A percentile compares a stretch with the other conserved stretches of the same genome.
Conservation (phyloP, 1,140 invertebrate genomes). For the Euglossa dilemma region DNA sequence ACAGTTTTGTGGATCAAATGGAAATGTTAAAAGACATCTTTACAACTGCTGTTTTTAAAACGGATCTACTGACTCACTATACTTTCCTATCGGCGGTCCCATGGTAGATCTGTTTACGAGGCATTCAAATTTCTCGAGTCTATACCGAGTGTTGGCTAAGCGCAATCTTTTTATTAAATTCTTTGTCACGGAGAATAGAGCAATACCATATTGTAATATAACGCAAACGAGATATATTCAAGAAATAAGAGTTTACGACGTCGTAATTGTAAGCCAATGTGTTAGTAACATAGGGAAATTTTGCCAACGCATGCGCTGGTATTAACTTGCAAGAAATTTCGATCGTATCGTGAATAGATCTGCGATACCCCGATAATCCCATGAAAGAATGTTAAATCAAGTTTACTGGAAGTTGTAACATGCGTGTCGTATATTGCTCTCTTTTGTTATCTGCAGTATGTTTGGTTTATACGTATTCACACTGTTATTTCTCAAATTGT, state of each 20-base stretch:
- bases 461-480: background rate
- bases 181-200: background rate
- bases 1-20: conserved; percentile 72
- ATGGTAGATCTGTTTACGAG: conserved; percentile 56
- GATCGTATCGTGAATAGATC: conserved; percentile 67
- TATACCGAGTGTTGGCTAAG: conserved; percentile 10
- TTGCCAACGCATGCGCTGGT: background rate
- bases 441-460: conserved; percentile 35
- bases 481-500: conserved; percentile 17
- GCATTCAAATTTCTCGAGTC: conserved; percentile 34
- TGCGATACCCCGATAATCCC: conserved; percentile 72
- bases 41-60: conserved; percentile 59
- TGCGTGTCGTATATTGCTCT: conserved; percentile 51
- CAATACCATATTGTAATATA: background rate
- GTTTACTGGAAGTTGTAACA: conserved; percentile 70
- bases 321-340: conserved; percentile 24
- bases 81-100: conserved; percentile 55
- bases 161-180: background rate
- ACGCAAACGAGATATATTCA: background rate
- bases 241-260: background rate
- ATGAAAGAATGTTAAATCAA: conserved; percentile 70
- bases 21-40: conserved; percentile 62
- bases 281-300: background rate
- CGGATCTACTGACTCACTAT: conserved; percentile 59
- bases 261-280: background rate